Conservation (phyloP, 2,113 vertebrate genomes). For the Ochotona princeps region DNA sequence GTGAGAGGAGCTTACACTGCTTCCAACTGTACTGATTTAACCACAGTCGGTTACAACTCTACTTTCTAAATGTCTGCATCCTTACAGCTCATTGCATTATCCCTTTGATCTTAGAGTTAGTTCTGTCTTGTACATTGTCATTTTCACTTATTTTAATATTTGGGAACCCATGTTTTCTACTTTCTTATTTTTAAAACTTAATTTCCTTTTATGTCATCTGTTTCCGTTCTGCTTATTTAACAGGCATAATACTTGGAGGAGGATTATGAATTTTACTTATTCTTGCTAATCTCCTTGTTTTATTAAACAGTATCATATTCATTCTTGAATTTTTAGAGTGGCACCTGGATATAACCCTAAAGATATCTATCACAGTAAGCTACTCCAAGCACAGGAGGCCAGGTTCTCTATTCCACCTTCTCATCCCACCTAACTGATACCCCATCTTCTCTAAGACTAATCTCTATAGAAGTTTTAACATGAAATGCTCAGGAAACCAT, state of each 20-base stretch:
- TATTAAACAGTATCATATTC: slow-evolving; percentile 25
- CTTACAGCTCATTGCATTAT: not conserved
- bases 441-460: not conserved
- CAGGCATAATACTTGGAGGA: not conserved
- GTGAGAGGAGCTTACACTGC: not conserved
- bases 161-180: not conserved
- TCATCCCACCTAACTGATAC: not conserved
- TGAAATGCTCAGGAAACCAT: slow-evolving; percentile 30
- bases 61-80: not conserved
- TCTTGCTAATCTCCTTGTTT: slow-evolving; percentile 11
- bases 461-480: slow-evolving; percentile 5
- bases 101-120: not conserved
- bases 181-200: not conserved
- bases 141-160: not conserved
- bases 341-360: not conserved
- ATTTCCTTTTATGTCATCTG: not conserved
- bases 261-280: not conserved
- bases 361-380: not conserved
- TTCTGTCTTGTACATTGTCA: not conserved
- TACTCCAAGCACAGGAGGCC: not conserved
- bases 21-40: not conserved
- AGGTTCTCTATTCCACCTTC: not conserved
- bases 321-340: not conserved
- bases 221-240: slow-evolving; percentile 24
- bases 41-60: not conserved